These are phyloP conservation scores for Drosophila neotestacea DNA, from an alignment of 2,888 invertebrate genomes.

Conservation along the genomic window DNA sequence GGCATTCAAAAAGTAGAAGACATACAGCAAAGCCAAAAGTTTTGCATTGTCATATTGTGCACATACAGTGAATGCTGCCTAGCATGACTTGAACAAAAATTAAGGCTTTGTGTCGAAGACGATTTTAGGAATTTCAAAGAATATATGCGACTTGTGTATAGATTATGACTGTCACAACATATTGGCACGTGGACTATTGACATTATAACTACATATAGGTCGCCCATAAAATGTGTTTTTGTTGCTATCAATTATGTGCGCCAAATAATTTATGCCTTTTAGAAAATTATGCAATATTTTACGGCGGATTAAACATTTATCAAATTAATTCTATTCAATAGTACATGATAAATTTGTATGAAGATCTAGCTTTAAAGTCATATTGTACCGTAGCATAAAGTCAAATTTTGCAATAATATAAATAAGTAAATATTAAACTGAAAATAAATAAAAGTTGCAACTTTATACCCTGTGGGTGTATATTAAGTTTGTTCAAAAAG, in stretches of 20 bases:
- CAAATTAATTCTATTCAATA: constrained; percentile 15
- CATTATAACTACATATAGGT: constrained; percentile 2
- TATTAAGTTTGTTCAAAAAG: no score
- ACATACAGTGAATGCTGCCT: constrained; percentile 51
- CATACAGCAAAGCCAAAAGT: constrained; percentile 39
- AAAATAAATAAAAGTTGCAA: no score
- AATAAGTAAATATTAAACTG: no score
- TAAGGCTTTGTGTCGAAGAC: constrained; percentile 23
- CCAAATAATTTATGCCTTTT: neutral
- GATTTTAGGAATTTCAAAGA: constrained; percentile 20
- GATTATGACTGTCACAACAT: constrained; percentile 30
- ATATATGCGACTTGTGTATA: constrained; percentile 13
- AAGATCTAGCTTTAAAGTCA: neutral
- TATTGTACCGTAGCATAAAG: no score
- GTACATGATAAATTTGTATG: neutral
- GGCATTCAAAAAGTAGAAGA: constrained; percentile 33
- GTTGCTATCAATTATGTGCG: constrained; percentile 28
- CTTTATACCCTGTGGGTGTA: no score
- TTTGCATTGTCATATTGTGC: constrained; percentile 66
- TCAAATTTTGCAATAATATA: no score
- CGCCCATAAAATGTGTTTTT: constrained; percentile 8
- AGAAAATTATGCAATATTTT: constrained; percentile 4
- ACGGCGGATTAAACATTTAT: constrained; percentile 6
- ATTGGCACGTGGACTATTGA: constrained; percentile 3
- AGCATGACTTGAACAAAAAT: constrained; percentile 51